Evolutionary conservation across 2,113 vertebrate genomes (phyloP), one percentile per base, ranked within the genome.

Genomic region (Forbesichthys agassizii): DNA sequence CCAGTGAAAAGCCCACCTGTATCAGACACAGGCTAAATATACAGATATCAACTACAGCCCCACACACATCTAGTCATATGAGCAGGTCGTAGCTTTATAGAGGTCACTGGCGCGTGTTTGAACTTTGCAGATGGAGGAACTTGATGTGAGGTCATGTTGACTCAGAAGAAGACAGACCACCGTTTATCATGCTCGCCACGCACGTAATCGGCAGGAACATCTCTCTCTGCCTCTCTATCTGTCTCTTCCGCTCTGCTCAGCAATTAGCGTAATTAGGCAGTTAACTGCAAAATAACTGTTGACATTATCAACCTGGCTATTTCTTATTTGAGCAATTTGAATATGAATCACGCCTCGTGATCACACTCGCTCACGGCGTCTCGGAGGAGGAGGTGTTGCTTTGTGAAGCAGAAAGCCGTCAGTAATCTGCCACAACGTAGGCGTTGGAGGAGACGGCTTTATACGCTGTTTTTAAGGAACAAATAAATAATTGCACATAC

Each of bases 241-340:
- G 55, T 14, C 49, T 33, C 49, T 64, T 48, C 51, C 12, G 42
- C 55, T 66, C 16, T 56, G 33, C 51, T 55, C 66, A 73, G 13
- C 42, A 71, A 79, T 74, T 66, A 70, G 62, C 68, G 4, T 61
- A 77, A 79, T 83, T 71, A 73, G 55, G 55, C 11, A 64, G 86
- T 63, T 67, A 85, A 82, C 86, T 86, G 88, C 48, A 81, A 85
- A 84, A 75, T 81, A 75, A 84, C 77, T 68, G 60, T 84, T 84
- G 78, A 80, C 67, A 84, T 86, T 73, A 84, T 83, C 65, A 69
- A 66, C 71, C 49, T 42, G 51, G 73, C 68, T 80, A 68, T 54
- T 66, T 61, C 64, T 42, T 79, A 74, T 84, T 83, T 78, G 73
- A 69, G 63, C 55, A 70, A 69, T 61, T 65, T 79, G 66, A 60